A percentile compares a stretch with the other conserved stretches of the same genome.
phyloP scores from a whole-genome alignment of 2,888 invertebrate genomes.

The Agrypnus murinus region DNA sequence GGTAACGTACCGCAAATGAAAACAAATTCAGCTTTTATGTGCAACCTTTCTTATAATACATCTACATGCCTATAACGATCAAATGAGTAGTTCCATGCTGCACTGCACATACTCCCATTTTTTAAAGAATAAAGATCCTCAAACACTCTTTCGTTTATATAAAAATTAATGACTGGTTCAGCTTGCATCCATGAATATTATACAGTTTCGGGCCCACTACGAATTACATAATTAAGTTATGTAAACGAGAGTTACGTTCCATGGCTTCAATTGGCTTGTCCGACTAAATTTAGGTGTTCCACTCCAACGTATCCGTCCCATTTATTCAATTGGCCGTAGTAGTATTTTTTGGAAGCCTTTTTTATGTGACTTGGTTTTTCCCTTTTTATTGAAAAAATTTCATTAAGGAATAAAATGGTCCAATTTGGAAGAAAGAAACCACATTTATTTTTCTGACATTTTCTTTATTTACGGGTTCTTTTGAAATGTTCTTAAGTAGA shows the following conservation, averaged over 20 bases:
- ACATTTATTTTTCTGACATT: neutral
- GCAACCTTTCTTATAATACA: no score
- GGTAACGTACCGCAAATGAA: slow-evolving; percentile 9
- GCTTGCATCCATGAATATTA: slow-evolving; percentile 13
- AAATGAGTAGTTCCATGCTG: neutral
- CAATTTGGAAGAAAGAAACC: neutral
- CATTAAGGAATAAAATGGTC: slow-evolving; percentile 14
- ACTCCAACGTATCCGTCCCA: slow-evolving; percentile 19
- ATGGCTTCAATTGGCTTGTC: slow-evolving; percentile 38
- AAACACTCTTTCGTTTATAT: neutral
- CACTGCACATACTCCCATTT: neutral
- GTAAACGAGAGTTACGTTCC: slow-evolving; percentile 36
- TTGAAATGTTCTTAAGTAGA: no score
- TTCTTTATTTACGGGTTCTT: neutral
- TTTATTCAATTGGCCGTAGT: slow-evolving; percentile 39
- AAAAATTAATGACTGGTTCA: slow-evolving; percentile 24
- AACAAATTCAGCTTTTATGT: neutral
- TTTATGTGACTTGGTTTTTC: slow-evolving; percentile 12
- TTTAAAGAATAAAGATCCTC: neutral
- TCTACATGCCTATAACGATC: no score
- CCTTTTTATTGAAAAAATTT: slow-evolving; percentile 29
- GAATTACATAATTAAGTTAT: slow-evolving; percentile 40
- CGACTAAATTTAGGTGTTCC: slow-evolving; percentile 26
- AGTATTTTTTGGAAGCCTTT: slow-evolving; percentile 22
- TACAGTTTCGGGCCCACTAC: slow-evolving; percentile 16